Evolutionary conservation across 2,113 vertebrate genomes (phyloP).

Genomic region (Amazona vittata): DNA sequence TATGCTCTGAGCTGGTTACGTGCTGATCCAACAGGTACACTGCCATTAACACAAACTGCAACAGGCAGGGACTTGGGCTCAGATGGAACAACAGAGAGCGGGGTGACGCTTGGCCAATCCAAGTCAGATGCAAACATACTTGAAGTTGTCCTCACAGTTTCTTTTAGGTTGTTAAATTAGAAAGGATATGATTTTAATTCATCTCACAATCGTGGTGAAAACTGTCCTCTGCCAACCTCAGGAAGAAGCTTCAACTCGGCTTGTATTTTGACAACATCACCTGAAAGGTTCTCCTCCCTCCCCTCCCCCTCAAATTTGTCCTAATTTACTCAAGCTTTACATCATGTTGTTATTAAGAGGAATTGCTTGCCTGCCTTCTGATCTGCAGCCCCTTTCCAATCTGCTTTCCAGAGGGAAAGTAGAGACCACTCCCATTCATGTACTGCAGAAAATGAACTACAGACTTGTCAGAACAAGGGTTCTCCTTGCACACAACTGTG

Average conservation of each 20-base stretch:
- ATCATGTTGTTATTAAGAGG: not conserved
- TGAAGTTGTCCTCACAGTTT: rapidly evolving
- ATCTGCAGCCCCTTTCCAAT: not conserved
- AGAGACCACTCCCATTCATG: rapidly evolving
- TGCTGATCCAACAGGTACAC: not conserved
- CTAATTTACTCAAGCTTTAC: not conserved
- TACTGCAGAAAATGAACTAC: not conserved
- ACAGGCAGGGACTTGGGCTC: not conserved
- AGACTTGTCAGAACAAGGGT: not conserved
- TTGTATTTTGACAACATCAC: not conserved
- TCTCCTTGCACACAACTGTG: not conserved
- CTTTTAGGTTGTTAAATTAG: not conserved
- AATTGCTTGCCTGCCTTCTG: not conserved
- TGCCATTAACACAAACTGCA: rapidly evolving
- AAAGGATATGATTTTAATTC: not conserved
- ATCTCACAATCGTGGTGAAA: not conserved
- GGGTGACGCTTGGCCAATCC: not conserved
- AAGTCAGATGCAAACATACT: not conserved
- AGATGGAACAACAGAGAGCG: not conserved
- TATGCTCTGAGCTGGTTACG: not conserved
- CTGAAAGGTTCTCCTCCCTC: not conserved
- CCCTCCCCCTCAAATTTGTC: not conserved
- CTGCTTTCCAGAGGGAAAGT: not conserved
- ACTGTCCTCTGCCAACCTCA: rapidly evolving
- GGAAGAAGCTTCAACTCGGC: not conserved